phyloP scores from a whole-genome alignment of 2,797 vertebrate genomes.

The Argya squamiceps region DNA sequence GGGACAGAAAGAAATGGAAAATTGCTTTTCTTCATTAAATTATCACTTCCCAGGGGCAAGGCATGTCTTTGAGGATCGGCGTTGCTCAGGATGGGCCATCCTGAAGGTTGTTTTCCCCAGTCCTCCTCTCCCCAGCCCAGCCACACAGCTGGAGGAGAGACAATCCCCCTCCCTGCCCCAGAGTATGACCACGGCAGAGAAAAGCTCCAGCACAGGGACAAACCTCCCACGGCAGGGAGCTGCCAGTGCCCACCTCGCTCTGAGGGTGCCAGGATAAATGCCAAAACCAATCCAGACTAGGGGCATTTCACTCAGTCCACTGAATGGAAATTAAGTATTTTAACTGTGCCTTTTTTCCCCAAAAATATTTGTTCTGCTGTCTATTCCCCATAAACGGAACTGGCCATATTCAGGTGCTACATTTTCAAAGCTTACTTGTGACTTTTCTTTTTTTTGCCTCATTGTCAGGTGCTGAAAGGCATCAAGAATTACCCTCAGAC shows the following conservation, averaged over 20 bases:
- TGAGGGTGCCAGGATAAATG: neutral
- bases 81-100: neutral
- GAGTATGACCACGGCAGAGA: neutral
- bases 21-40: neutral
- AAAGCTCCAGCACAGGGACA: neutral
- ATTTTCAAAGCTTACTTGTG: neutral
- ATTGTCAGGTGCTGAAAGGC: neutral
- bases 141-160: neutral
- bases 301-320: rapidly evolving
- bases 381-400: neutral
- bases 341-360: rapidly evolving
- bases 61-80: neutral
- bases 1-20: neutral
- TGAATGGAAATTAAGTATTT: neutral
- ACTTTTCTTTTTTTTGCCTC: neutral
- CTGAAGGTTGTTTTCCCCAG: neutral
- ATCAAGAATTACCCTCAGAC: neutral
- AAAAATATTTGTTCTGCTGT: neutral
- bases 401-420: neutral
- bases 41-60: neutral
- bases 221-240: neutral
- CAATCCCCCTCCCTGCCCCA: neutral
- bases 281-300: neutral
- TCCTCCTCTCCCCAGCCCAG: neutral
- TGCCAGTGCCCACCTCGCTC: neutral